Evolutionary conservation across 2,888 invertebrate species (phyloP).

Genomic region (Macaria notata): DNA sequence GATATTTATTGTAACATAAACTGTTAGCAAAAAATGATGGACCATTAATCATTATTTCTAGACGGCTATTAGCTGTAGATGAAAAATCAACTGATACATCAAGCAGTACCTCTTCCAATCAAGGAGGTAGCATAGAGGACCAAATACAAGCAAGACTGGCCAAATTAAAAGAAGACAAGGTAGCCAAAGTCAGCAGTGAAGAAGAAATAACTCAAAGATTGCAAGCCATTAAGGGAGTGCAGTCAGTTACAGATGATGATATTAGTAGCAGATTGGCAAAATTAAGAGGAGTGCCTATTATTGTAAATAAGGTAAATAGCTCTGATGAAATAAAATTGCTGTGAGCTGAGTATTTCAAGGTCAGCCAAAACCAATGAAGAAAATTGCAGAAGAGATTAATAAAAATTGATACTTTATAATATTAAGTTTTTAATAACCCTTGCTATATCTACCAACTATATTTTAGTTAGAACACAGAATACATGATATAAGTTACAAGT

Average conservation of each 20-base stretch:
- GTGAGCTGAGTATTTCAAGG: no score
- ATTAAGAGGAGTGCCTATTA: constrained; percentile 83
- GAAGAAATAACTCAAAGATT: constrained; percentile 57
- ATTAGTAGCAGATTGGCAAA: constrained; percentile 84
- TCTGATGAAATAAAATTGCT: no score
- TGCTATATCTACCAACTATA: no score
- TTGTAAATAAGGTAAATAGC: constrained; percentile 10
- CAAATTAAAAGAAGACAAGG: constrained; percentile 83
- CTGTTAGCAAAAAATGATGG: no score
- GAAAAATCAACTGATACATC: constrained; percentile 6
- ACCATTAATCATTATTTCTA: constrained; percentile 7
- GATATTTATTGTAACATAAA: no score
- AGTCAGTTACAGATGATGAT: constrained; percentile 84
- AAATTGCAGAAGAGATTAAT: no score
- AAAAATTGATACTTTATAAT: no score
- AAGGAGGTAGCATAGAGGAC: constrained; percentile 70
- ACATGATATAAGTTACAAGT: no score
- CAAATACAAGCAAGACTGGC: constrained; percentile 85
- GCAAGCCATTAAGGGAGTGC: constrained; percentile 58
- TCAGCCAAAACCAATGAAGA: no score
- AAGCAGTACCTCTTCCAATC: constrained; percentile 9
- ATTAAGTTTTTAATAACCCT: no score
- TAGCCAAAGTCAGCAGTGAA: constrained; percentile 37
- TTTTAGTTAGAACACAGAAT: no score
- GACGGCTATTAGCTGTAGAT: constrained; percentile 30